These are phyloP conservation scores for Alcis repandata DNA, from an alignment of 2,888 invertebrate species.

Conservation along the genomic window DNA sequence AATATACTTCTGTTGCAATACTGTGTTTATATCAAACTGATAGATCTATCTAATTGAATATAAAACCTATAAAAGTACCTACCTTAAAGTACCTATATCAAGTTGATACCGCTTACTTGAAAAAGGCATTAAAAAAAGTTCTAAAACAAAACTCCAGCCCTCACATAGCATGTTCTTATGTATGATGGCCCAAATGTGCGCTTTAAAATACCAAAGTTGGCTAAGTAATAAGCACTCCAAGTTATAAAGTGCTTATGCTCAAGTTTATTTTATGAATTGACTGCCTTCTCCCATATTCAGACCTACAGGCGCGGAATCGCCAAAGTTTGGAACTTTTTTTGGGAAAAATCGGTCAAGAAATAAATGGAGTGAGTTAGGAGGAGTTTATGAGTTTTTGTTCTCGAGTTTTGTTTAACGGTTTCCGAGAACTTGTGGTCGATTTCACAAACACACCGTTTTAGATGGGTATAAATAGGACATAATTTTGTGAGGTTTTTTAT, in stretches of 20 bases:
- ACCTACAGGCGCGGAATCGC: conserved; percentile 32
- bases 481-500: too few relatives aligned
- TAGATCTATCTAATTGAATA: too few relatives aligned
- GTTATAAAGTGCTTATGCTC: conserved; percentile 36
- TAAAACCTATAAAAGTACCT: too few relatives aligned
- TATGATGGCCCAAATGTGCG: conserved; percentile 34
- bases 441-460: background rate
- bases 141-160: conserved; percentile 8
- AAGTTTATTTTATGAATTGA: conserved; percentile 46
- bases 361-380: conserved; percentile 16
- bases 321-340: conserved; percentile 34
- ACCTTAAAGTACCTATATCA: too few relatives aligned
- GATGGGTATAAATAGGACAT: background rate
- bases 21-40: too few relatives aligned
- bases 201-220: conserved; percentile 39
- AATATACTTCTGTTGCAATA: too few relatives aligned
- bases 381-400: conserved; percentile 18
- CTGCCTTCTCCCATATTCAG: conserved; percentile 34
- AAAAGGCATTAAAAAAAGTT: conserved; percentile 9
- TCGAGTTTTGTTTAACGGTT: background rate
- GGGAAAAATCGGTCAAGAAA: conserved; percentile 36
- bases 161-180: conserved; percentile 29
- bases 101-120: background rate
- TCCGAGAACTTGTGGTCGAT: background rate
- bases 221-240: conserved; percentile 46